phyloP scores from a whole-genome alignment of 2,113 vertebrate genomes.

The Conger conger region DNA sequence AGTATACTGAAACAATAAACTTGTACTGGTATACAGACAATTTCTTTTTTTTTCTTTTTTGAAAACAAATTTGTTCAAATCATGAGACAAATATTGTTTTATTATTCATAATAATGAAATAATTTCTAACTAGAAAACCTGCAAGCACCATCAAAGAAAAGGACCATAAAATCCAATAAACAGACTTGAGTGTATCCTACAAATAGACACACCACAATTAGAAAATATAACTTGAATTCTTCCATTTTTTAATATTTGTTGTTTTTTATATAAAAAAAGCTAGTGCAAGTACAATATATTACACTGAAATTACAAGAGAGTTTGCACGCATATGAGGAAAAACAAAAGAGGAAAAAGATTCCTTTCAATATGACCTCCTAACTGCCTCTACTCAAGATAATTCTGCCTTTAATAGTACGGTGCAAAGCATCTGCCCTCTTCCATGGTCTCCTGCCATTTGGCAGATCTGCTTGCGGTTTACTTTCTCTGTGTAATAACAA shows the following conservation, averaged over 20 bases:
- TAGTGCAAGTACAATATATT: conserved; percentile 92
- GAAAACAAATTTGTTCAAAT: conserved; percentile 98
- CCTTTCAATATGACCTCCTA: conserved; percentile 86
- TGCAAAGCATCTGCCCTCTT: conserved; percentile 81
- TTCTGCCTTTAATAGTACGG: conserved; percentile 78
- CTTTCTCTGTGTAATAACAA: conserved; percentile 54
- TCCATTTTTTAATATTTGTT: conserved; percentile 83
- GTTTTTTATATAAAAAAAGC: conserved; percentile 75
- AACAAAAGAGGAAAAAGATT: conserved; percentile 68
- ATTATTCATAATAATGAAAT: conserved; percentile 89
- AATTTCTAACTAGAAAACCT: conserved; percentile 97
- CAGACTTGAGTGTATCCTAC: conserved; percentile 91
- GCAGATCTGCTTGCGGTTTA: conserved; percentile 61
- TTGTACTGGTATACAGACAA: conserved; percentile 93
- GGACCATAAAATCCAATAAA: conserved; percentile 96
- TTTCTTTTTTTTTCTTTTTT: conserved; percentile 82
- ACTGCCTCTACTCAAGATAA: conserved; percentile 78
- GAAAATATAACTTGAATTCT: conserved; percentile 92
- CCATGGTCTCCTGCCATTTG: conserved; percentile 64
- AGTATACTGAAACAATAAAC: conserved; percentile 84
- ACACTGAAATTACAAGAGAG: conserved; percentile 82
- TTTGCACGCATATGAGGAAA: conserved; percentile 80
- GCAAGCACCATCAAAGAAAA: conserved; percentile 97
- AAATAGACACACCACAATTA: conserved; percentile 93
- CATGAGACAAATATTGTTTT: conserved; percentile 95